Percentiles rank a stretch among this genome's conserved stretches.
These are phyloP conservation scores for Gymnothorax reevesii DNA, from an alignment of 2,797 vertebrate species.

Conservation along the genomic window DNA sequence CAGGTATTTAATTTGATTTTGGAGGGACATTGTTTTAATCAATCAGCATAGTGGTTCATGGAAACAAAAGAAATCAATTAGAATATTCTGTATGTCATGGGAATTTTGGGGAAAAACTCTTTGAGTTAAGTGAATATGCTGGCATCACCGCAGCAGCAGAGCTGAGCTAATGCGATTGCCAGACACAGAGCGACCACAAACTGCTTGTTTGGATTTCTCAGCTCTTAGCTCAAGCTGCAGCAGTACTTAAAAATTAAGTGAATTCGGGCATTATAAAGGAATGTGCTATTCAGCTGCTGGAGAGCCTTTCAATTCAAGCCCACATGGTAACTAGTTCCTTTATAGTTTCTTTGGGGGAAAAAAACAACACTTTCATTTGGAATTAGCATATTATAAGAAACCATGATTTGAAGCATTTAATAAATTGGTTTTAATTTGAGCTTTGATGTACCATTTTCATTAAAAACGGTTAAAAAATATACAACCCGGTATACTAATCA, in stretches of 20 bases:
- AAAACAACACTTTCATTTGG: neutral
- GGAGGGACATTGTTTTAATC: conserved; percentile 32
- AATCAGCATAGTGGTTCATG: conserved; percentile 21
- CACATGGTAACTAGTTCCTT: neutral
- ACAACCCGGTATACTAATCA: neutral
- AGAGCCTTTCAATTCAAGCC: neutral
- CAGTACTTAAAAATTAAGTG: neutral
- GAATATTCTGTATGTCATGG: neutral
- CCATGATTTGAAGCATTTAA: neutral
- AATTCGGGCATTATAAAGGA: neutral
- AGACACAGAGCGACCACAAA: neutral
- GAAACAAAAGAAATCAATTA: conserved; percentile 37
- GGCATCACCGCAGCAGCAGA: conserved; percentile 8
- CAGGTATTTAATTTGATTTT: conserved; percentile 27
- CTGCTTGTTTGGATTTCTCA: neutral
- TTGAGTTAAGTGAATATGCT: conserved; percentile 8
- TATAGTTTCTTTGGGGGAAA: neutral
- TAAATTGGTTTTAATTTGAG: neutral
- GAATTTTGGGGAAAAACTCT: conserved; percentile 17
- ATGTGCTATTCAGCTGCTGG: neutral
- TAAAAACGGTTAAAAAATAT: neutral
- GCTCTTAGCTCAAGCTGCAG: conserved; percentile 12
- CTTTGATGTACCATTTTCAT: neutral
- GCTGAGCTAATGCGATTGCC: neutral
- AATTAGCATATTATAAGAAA: neutral